A percentile compares a stretch with the other conserved stretches of the same genome.
Evolutionary conservation across 1,140 invertebrate genomes (phyloP).

Genomic region (Meloidogyne hapla): DNA sequence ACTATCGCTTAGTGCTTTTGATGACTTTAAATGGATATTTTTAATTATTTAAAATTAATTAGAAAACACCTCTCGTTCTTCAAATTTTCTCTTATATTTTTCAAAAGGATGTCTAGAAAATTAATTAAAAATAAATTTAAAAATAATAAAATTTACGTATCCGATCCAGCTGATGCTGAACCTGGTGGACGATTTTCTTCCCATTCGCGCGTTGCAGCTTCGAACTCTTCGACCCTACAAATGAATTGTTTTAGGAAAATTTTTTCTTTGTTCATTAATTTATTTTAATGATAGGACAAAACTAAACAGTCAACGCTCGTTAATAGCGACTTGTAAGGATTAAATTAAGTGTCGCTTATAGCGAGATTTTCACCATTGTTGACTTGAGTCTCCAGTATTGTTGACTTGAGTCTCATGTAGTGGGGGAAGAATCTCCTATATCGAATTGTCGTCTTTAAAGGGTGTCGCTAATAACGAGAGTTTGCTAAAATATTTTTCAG

Average conservation of each 20-base stretch:
- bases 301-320: too few species aligned
- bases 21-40: slow-evolving; percentile 32
- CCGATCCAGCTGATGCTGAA: slow-evolving; percentile 50
- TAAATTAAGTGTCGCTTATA: too few species aligned
- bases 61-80: slow-evolving; percentile 49
- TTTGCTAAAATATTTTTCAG: too few species aligned
- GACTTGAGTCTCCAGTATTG: too few species aligned
- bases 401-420: too few species aligned
- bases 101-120: slow-evolving; percentile 40
- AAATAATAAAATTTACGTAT: not conserved
- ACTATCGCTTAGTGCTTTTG: slow-evolving; percentile 28
- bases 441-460: too few species aligned
- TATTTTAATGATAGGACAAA: too few species aligned
- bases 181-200: slow-evolving; percentile 62
- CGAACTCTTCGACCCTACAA: slow-evolving; percentile 61
- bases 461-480: too few species aligned
- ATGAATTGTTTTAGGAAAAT: not conserved
- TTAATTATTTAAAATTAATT: not conserved
- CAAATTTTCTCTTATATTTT: slow-evolving; percentile 62
- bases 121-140: slow-evolving; percentile 18
- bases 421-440: too few species aligned
- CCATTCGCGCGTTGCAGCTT: slow-evolving; percentile 60
- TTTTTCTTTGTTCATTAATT: too few species aligned
- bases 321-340: too few species aligned
- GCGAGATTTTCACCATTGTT: too few species aligned